phyloP scores from a whole-genome alignment of 1,140 invertebrate species.

The Patella vulgata region DNA sequence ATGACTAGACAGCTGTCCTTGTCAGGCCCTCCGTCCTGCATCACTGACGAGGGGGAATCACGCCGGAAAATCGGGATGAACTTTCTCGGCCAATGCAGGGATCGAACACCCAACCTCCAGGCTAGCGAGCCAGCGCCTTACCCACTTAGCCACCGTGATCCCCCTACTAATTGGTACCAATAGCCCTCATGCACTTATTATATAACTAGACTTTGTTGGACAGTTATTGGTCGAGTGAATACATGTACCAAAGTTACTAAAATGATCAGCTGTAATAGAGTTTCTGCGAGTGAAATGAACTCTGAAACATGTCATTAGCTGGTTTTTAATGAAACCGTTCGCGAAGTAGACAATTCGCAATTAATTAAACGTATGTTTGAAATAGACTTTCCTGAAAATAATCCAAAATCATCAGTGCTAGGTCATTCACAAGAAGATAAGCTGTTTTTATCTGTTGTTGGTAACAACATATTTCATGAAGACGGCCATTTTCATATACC shows the following conservation, averaged over 20 bases:
- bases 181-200: too few species aligned
- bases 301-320: neutral
- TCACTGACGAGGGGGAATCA: too few species aligned
- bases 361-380: neutral
- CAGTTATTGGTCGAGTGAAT: neutral
- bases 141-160: too few species aligned
- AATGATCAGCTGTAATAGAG: neutral
- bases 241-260: too few species aligned
- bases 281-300: neutral
- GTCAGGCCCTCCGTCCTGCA: too few species aligned
- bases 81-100: too few species aligned
- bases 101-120: too few species aligned
- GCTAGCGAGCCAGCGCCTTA: too few species aligned
- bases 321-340: neutral
- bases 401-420: neutral
- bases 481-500: too few species aligned
- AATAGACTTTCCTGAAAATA: slow-evolving; percentile 20
- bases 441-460: slow-evolving; percentile 8
- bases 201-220: neutral
- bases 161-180: too few species aligned
- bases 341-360: slow-evolving; percentile 4
- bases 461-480: neutral
- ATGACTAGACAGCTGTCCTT: too few species aligned
- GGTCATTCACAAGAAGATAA: slow-evolving; percentile 18
- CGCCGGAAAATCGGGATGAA: too few species aligned